Evolutionary conservation across 2,888 invertebrate genomes (phyloP).

Genomic region (Microlaimidae sp.): DNA sequence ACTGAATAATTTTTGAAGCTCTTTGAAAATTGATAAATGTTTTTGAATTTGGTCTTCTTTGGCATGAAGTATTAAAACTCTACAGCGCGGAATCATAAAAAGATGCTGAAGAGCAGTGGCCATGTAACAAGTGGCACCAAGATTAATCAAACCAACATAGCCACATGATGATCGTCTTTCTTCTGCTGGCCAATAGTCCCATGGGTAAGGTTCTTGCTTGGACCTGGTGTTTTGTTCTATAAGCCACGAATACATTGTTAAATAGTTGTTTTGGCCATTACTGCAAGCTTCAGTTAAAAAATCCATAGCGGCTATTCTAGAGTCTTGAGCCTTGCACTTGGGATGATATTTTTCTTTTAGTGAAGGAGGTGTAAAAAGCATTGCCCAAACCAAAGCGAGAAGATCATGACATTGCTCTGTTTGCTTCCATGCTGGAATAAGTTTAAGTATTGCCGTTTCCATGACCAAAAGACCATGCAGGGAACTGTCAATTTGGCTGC

Average conservation of each 20-base stretch:
- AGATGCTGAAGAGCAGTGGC: constrained; percentile 91
- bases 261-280: too few species aligned
- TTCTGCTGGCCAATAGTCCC: constrained; percentile 96
- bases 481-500: too few species aligned
- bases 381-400: too few species aligned
- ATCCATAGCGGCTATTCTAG: constrained; percentile 76
- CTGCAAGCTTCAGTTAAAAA: too few species aligned
- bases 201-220: constrained; percentile 64
- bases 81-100: constrained; percentile 69
- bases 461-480: too few species aligned
- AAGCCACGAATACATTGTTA: too few species aligned
- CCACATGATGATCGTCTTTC: constrained; percentile 71
- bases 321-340: constrained; percentile 72
- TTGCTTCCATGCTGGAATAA: too few species aligned
- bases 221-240: too few species aligned
- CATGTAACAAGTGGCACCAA: constrained; percentile 93
- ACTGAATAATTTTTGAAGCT: constrained; percentile 77
- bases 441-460: too few species aligned
- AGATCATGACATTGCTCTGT: too few species aligned
- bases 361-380: too few species aligned
- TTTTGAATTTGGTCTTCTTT: constrained; percentile 36
- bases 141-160: constrained; percentile 79
- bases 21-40: constrained; percentile 62
- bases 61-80: neutral
- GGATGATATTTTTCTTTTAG: constrained; percentile 59